Conservation (phyloP, 2,888 invertebrate genomes). For the Trissonchulus latispiculum region DNA sequence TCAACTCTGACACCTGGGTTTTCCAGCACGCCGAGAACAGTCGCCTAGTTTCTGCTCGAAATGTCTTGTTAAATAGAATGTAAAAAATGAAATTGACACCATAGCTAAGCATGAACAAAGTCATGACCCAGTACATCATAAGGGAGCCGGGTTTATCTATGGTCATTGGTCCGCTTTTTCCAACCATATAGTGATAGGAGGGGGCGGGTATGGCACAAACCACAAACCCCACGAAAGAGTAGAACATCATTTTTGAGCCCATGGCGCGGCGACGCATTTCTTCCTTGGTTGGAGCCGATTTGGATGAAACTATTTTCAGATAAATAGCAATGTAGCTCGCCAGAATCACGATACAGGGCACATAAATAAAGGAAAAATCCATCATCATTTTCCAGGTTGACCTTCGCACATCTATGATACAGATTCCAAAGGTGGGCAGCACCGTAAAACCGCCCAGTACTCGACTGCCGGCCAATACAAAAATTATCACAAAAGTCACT, state of each 20-base stretch:
- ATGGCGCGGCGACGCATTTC: background rate
- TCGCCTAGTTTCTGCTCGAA: no score
- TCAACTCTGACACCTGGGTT: no score
- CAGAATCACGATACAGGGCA: constrained; percentile 7
- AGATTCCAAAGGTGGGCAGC: constrained; percentile 7
- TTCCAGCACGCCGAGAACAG: no score
- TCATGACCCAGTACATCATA: no score
- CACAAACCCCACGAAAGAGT: background rate
- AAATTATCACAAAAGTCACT: background rate
- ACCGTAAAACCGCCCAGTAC: constrained; percentile 3
- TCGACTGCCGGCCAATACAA: background rate
- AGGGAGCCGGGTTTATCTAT: no score
- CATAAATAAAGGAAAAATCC: background rate
- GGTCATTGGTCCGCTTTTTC: no score
- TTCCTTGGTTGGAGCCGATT: no score
- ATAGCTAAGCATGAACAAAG: no score
- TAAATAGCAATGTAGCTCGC: background rate
- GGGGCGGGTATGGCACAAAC: constrained; percentile 9
- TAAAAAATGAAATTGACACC: no score
- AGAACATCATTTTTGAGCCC: constrained; percentile 7
- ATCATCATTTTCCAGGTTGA: background rate
- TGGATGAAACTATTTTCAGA: background rate
- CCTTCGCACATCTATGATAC: background rate
- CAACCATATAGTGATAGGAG: background rate
- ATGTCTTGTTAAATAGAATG: no score